Conservation (phyloP, 2,888 invertebrate genomes). For the Drosophila subquinaria region DNA sequence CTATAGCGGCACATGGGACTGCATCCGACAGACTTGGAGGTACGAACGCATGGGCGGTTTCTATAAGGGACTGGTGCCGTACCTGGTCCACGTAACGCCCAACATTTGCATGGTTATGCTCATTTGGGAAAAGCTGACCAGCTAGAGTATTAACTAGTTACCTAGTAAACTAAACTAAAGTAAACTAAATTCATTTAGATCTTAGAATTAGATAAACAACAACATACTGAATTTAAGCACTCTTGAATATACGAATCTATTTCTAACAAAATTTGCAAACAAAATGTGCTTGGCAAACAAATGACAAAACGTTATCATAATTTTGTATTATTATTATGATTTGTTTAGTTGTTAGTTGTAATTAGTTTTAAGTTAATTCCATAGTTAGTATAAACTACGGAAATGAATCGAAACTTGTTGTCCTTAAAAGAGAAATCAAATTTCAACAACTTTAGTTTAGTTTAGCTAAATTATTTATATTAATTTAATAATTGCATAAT, state of each 20-base stretch:
- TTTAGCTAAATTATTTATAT: conserved; percentile 81
- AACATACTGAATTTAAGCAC: conserved; percentile 45
- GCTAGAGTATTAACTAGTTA: conserved; percentile 82
- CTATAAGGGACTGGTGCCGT: conserved; percentile 98
- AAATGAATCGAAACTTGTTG: conserved; percentile 47
- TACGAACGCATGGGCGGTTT: conserved; percentile 96
- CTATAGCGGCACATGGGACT: conserved; percentile 93
- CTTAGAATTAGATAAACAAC: conserved; percentile 7
- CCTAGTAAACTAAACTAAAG: conserved; percentile 18
- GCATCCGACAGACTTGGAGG: conserved; percentile 94
- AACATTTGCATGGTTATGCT: conserved; percentile 99
- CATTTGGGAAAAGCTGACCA: conserved; percentile 97
- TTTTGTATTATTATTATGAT: conserved; percentile 29
- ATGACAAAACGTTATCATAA: conserved; percentile 58
- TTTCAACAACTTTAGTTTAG: conserved; percentile 64
- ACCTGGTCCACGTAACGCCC: conserved; percentile 98
- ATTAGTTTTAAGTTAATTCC: conserved; percentile 64
- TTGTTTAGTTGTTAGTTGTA: conserved; percentile 17
- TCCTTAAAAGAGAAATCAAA: conserved; percentile 56
- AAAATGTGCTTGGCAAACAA: conserved; percentile 42
- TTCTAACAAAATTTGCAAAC: conserved; percentile 21
- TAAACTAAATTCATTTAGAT: conserved; percentile 34
- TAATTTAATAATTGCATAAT: conserved; percentile 60
- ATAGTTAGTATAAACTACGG: conserved; percentile 47
- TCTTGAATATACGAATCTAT: conserved; percentile 50